phyloP scores from a whole-genome alignment of 2,113 vertebrate species.

The Glaucidium brasilianum region DNA sequence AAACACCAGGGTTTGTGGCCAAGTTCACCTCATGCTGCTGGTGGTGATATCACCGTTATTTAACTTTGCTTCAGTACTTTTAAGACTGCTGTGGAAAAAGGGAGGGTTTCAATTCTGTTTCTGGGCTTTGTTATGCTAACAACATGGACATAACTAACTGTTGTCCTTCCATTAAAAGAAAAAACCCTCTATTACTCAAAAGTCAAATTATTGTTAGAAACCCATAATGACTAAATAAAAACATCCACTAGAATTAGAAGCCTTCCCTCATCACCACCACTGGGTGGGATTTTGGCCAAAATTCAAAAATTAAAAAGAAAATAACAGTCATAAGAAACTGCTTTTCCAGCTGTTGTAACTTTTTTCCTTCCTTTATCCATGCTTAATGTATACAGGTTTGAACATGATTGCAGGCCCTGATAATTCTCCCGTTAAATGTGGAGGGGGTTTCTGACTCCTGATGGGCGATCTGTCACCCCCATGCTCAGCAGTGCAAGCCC shows the following conservation, averaged over 20 bases:
- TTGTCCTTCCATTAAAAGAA: not conserved
- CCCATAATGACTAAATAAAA: not conserved
- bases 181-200: not conserved
- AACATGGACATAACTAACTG: not conserved
- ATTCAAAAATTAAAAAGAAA: not conserved
- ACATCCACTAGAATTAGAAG: not conserved
- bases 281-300: not conserved
- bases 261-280: not conserved
- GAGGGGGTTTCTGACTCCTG: not conserved
- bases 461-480: not conserved
- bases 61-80: not conserved
- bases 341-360: not conserved
- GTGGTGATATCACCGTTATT: not conserved
- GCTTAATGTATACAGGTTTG: not conserved
- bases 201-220: constrained; percentile 12
- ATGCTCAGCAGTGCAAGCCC: not conserved
- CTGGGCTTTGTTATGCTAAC: not conserved
- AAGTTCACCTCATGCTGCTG: constrained; percentile 47
- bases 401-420: not conserved
- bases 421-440: not conserved
- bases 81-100: not conserved
- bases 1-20: not conserved
- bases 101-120: not conserved
- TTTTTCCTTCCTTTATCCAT: not conserved
- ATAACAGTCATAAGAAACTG: not conserved